phyloP scores from a whole-genome alignment of 2,888 invertebrate species.

The Masnerella sp. region DNA sequence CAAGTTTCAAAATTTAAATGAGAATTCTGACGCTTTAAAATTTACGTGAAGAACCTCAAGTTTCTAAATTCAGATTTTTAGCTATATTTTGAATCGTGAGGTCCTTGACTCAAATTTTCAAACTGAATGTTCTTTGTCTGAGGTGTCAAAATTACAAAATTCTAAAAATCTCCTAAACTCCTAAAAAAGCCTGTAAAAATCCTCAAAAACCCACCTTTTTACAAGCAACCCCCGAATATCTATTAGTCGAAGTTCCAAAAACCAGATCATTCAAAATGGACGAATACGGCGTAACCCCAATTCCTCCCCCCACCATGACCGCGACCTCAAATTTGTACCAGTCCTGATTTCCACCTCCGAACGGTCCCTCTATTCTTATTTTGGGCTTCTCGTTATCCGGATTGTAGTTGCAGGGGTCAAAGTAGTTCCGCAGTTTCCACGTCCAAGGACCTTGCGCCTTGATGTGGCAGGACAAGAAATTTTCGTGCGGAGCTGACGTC shows the following conservation, averaged over 20 bases:
- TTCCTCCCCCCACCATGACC: slow-evolving; percentile 98
- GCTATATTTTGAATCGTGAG: too few species aligned
- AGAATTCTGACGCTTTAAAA: too few species aligned
- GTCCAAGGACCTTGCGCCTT: slow-evolving; percentile 97
- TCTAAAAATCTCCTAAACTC: too few species aligned
- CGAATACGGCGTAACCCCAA: slow-evolving; percentile 98
- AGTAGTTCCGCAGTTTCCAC: slow-evolving; percentile 96
- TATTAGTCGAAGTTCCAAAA: slow-evolving; percentile 96
- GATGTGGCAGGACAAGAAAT: slow-evolving; percentile 95
- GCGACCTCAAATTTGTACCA: slow-evolving; percentile 99
- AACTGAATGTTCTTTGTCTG: too few species aligned
- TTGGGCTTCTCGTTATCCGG: slow-evolving; percentile 89
- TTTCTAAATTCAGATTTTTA: too few species aligned
- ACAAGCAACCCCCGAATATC: slow-evolving; percentile 97
- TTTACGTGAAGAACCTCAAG: too few species aligned
- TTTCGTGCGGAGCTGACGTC: slow-evolving; percentile 97
- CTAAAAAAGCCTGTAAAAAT: too few species aligned
- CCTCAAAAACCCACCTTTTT: slow-evolving; percentile 86
- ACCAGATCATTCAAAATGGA: slow-evolving; percentile 97
- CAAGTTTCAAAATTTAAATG: too few species aligned
- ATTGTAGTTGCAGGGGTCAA: slow-evolving; percentile 94
- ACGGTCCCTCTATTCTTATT: slow-evolving; percentile 95
- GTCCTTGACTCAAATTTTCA: too few species aligned
- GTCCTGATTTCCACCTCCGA: slow-evolving; percentile 98
- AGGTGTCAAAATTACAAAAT: too few species aligned